Percentiles rank a stretch among this genome's conserved stretches.
phyloP scores from a whole-genome alignment of 2,888 invertebrate species.

The Cephus rjabovi region DNA sequence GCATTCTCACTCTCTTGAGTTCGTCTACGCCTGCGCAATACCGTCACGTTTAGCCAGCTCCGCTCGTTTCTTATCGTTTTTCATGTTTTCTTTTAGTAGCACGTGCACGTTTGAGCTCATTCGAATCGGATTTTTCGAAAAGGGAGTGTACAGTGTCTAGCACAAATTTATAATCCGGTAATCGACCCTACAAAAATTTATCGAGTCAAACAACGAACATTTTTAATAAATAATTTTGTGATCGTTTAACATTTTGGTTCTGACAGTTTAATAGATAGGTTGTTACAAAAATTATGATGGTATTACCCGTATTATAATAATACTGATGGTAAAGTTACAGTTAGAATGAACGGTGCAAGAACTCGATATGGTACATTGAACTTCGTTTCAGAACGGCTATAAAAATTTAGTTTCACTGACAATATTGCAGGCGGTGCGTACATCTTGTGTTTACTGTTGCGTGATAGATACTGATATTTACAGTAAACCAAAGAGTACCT shows the following conservation, averaged over 20 bases:
- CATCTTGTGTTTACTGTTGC: not conserved
- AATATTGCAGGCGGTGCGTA: not conserved
- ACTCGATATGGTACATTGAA: not conserved
- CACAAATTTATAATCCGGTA: not conserved
- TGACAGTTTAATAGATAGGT: not conserved
- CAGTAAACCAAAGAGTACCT: not conserved
- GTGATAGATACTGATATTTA: not conserved
- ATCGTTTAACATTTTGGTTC: not conserved
- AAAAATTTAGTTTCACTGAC: not conserved
- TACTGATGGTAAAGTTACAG: not conserved
- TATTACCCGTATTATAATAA: not conserved
- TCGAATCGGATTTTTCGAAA: not conserved
- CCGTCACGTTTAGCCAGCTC: not conserved
- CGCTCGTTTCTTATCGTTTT: not conserved
- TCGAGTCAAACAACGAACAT: not conserved
- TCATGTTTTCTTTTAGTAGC: not conserved
- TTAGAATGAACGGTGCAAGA: not conserved
- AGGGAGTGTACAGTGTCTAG: not conserved
- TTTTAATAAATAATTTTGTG: not conserved
- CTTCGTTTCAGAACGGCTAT: not conserved
- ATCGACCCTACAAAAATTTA: not conserved
- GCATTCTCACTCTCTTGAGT: not conserved
- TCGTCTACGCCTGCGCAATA: not conserved
- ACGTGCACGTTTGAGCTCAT: not conserved
- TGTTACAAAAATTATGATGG: not conserved